Evolutionary conservation across 2,888 invertebrate genomes (phyloP), one percentile per base, ranked within the genome.

Genomic region (Acleris holmiana): DNA sequence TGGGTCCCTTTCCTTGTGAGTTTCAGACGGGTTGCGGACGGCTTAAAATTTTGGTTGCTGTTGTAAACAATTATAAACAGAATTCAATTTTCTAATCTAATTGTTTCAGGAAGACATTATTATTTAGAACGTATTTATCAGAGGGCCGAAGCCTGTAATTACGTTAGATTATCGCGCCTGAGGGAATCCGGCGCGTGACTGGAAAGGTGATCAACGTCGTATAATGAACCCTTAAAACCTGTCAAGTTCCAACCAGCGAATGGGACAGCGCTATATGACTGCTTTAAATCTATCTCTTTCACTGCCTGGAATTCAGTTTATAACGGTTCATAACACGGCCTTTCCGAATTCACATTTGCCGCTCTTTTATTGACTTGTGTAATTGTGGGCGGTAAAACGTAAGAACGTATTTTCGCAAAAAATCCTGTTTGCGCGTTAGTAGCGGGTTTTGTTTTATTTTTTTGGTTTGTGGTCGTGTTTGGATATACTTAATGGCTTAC

Each of bases 81-180:
- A 29, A 29, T 29, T 29, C 29, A 17, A 23, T n/a, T 44, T 54
- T 25, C 10, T 44, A 55, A 50, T 49, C 17, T 40, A 58, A 47
- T 58, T 23, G 48, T 41, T 44, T 25, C n/a, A 19, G 21, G 21
- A 41, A 21, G 44, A 49, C 23, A 55, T 44, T 23, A 55, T 44
- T 54, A 55, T 55, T 56, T 49, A 44, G 50, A 54, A 44, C 48
- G 69, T 72, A 74, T 72, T 73, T 68, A 71, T 73, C 69, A 63
- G 68, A 69, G 61, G 18, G 41, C 40, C 44, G 61, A 61, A 66
- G 64, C 68, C 68, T 67, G 76, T 79, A 82, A 82, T 81, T 82
- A 77, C 77, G 68, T 72, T 71, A 76, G 78, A 82, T 82, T 79
- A 82, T 81, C 77, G 73, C 71, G 70, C 66, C 70, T 67, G 66